A percentile compares a stretch with the other conserved stretches of the same genome.
These are phyloP conservation scores for Pangasianodon gigas DNA, from an alignment of 2,113 vertebrate genomes.

Conservation along the genomic window DNA sequence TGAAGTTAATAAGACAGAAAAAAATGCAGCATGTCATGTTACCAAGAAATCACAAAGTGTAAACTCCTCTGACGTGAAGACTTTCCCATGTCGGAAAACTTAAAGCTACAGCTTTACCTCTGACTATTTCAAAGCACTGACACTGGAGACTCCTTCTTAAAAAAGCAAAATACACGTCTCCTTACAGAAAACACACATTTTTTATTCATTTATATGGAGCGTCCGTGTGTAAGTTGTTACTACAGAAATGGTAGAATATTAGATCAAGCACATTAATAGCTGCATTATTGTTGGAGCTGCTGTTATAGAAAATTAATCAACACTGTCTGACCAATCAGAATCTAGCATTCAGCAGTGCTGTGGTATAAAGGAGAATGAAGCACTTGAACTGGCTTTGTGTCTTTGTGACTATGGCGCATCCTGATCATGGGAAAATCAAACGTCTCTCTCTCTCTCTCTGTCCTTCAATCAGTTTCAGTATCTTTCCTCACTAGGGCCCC, in stretches of 20 bases:
- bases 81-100: not conserved
- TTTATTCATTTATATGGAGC: not conserved
- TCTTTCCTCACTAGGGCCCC: constrained; percentile 36
- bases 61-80: not conserved
- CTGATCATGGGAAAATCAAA: constrained; percentile 58
- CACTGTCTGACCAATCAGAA: not conserved
- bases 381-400: not conserved
- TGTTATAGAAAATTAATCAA: not conserved
- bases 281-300: not conserved
- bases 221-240: not conserved
- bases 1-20: not conserved
- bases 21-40: not conserved
- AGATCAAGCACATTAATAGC: not conserved
- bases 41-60: not conserved
- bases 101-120: too few relatives aligned
- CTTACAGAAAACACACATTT: not conserved
- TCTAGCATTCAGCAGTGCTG: not conserved
- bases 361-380: not conserved
- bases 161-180: not conserved
- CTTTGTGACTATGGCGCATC: constrained; percentile 42
- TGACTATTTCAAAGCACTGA: not conserved
- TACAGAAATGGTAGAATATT: not conserved
- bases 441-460: constrained; percentile 48
- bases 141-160: not conserved
- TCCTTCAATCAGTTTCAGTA: constrained; percentile 41